Evolutionary conservation across 2,888 invertebrate species (phyloP), one percentile per base, ranked within the genome.

Genomic region (Dynastes tityus): DNA sequence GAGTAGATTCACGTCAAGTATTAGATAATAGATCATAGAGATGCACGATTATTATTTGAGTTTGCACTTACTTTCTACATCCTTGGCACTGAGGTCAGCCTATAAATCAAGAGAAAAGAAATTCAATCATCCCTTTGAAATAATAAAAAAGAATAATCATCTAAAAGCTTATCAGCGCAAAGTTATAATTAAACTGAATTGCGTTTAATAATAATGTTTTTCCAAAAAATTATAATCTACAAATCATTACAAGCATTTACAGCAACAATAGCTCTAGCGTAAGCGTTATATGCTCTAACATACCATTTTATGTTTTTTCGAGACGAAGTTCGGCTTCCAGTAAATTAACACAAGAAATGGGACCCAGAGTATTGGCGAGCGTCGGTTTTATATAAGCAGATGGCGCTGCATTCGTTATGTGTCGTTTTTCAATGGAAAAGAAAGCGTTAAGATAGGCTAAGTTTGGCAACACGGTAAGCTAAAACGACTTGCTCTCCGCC

Each of bases 41-140:
- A 22, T 58, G 22, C 16, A 67, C 49, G 51, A 51, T 51, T 68
- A 68, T 29, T 51, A 76, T 58, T 27, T 8, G 27, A 71, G 29
- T 67, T 67, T 73, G 45, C 55, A 95, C 96, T 96, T 92, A 96
- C 96, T 95, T 92, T 96, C 96, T 90, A 96, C 90, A 90, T 96
- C 96, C 92, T 93, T 94, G 91, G 94, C 94, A 91, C 93, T 94
- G 89, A 96, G 93, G 91, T 96, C 95, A 90, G 95, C 95, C 96
- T 96, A 92, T 88, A 92, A 93, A 90, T 90, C 83, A 82, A 84
- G 77, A 77, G 80, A 79, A 80, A 75, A 77, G 78, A 71, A 78
- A 58, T 53, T 40, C n/a, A n/a, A 64, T 37, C 29, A 58, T 51
- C 11, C 5, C 32, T 32, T 63, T 45, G 13, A 76, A 58, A 5